phyloP scores from a whole-genome alignment of 2,888 invertebrate genomes.

The Mesoligia furuncula region DNA sequence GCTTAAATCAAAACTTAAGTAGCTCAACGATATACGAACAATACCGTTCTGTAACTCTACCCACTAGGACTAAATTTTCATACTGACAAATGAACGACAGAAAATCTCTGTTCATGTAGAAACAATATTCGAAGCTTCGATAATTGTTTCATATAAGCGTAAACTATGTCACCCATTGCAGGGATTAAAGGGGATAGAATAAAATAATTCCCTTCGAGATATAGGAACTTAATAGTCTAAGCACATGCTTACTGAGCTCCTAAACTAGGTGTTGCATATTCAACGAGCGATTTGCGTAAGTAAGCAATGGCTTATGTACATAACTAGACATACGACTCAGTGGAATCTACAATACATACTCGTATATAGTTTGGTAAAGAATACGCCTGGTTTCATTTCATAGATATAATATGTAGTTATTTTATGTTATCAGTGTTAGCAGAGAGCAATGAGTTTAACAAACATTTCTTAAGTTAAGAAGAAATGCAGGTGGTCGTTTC shows the following conservation, averaged over 20 bases:
- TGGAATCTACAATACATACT: slow-evolving; percentile 65
- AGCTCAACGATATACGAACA: too few relatives aligned
- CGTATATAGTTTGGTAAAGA: slow-evolving; percentile 64
- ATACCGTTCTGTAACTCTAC: not conserved
- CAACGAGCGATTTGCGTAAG: slow-evolving; percentile 90
- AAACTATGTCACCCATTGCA: slow-evolving; percentile 54
- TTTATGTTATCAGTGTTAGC: not conserved
- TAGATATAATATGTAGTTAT: not conserved
- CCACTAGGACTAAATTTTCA: not conserved
- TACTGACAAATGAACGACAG: not conserved
- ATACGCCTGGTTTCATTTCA: slow-evolving; percentile 44
- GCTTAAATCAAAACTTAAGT: too few relatives aligned
- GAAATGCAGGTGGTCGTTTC: too few relatives aligned
- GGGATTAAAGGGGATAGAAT: slow-evolving; percentile 70
- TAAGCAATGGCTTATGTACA: slow-evolving; percentile 88
- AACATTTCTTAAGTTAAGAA: too few relatives aligned
- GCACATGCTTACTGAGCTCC: slow-evolving; percentile 88
- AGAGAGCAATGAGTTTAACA: not conserved
- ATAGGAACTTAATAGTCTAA: slow-evolving; percentile 88
- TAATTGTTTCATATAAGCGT: slow-evolving; percentile 42
- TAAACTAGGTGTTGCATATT: slow-evolving; percentile 89
- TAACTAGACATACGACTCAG: slow-evolving; percentile 77
- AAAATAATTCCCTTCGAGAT: slow-evolving; percentile 76
- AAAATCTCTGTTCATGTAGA: slow-evolving; percentile 10
- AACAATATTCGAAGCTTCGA: slow-evolving; percentile 24